Conservation (phyloP, 2,113 vertebrate species). For the Gopherus evgoodei region DNA sequence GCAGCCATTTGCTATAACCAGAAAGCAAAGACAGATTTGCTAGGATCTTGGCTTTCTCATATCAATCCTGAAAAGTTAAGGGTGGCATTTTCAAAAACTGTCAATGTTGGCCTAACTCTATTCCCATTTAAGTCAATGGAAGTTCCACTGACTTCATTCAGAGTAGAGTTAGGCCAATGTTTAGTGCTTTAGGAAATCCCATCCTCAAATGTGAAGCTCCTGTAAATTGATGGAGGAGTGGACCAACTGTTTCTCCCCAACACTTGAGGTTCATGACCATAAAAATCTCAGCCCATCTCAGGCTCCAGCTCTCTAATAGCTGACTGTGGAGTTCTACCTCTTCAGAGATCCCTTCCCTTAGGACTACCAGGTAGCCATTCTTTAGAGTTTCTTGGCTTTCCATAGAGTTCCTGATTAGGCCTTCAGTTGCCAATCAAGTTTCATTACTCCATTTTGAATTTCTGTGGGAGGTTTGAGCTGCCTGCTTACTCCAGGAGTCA, state of each 20-base stretch:
- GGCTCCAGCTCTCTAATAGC: background rate
- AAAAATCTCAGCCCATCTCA: background rate
- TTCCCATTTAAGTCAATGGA: background rate
- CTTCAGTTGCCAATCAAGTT: background rate
- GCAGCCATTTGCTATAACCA: background rate
- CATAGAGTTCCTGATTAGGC: background rate
- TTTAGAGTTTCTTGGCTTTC: rapidly evolving
- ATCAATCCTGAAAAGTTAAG: background rate
- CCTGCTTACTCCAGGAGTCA: background rate
- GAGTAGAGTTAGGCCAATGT: background rate
- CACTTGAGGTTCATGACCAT: background rate
- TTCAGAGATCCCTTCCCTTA: background rate
- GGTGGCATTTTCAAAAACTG: background rate
- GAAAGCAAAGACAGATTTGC: background rate
- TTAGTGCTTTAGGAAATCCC: background rate
- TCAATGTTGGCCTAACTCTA: background rate
- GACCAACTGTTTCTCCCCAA: background rate
- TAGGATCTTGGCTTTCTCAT: background rate
- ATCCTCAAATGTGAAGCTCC: background rate
- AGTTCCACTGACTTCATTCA: background rate
- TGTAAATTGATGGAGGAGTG: background rate
- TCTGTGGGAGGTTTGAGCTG: background rate
- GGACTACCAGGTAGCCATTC: background rate
- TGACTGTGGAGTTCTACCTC: background rate
- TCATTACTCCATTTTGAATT: background rate